These are phyloP conservation scores for Melanerpes aurifrons DNA, from an alignment of 2,113 vertebrate species.

Conservation along the genomic window DNA sequence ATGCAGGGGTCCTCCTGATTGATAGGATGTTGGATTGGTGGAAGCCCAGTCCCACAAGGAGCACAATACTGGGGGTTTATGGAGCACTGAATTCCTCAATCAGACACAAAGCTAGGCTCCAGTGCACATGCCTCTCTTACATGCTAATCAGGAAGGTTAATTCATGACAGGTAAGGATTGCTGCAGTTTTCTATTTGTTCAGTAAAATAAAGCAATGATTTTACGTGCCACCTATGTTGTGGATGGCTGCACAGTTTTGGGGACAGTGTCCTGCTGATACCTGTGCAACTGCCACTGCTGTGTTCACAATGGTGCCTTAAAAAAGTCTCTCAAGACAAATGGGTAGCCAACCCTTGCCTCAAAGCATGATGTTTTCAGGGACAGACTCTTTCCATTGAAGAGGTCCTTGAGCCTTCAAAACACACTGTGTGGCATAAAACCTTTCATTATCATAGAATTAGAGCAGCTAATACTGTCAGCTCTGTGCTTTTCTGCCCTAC, in stretches of 20 bases:
- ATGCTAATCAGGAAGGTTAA: background rate
- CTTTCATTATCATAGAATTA: background rate
- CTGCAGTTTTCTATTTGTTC: background rate
- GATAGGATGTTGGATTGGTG: constrained; percentile 22
- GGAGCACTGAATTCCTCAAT: background rate
- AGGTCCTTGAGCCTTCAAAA: background rate
- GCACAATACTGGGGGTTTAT: background rate
- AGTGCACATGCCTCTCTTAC: background rate
- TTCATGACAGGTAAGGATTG: constrained; percentile 10
- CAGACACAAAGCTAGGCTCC: constrained; percentile 3
- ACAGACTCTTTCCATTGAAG: background rate
- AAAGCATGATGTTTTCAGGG: background rate
- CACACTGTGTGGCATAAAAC: background rate
- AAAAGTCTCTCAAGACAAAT: background rate
- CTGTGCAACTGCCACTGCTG: background rate
- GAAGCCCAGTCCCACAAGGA: background rate
- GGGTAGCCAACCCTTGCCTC: background rate
- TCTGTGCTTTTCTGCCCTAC: background rate
- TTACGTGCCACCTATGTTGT: background rate
- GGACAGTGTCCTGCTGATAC: background rate
- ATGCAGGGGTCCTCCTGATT: background rate
- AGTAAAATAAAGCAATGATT: background rate
- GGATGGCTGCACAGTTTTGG: background rate
- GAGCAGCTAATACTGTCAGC: background rate
- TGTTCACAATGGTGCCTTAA: background rate